Percentiles rank a stretch among this genome's conserved stretches.
Evolutionary conservation across 2,888 invertebrate species (phyloP).

Genomic region (Ectemnius lituratus): DNA sequence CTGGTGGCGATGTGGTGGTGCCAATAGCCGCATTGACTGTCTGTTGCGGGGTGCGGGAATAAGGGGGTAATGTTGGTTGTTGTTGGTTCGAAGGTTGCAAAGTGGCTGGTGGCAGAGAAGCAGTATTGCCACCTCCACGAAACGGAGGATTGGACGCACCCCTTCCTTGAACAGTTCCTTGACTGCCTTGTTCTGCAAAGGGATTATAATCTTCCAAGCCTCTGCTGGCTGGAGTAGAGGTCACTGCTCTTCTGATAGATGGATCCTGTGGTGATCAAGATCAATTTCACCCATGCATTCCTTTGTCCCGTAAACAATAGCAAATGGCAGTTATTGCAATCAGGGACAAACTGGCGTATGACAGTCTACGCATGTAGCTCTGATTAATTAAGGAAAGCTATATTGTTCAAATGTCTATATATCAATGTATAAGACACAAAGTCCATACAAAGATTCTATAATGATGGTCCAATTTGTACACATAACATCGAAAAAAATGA

Average conservation of each 20-base stretch:
- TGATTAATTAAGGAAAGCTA: neutral
- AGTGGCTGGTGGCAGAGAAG: constrained; percentile 84
- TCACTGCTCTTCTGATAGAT: constrained; percentile 93
- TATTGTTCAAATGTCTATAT: neutral
- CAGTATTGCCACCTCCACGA: constrained; percentile 70
- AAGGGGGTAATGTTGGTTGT: constrained; percentile 79
- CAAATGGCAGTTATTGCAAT: neutral
- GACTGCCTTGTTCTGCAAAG: constrained; percentile 87
- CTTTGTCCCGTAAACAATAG: neutral
- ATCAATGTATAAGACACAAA: neutral
- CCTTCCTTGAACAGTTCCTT: constrained; percentile 79
- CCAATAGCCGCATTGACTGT: constrained; percentile 71
- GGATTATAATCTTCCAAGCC: constrained; percentile 97
- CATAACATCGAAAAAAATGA: neutral
- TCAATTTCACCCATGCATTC: constrained; percentile 4
- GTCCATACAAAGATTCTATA: neutral
- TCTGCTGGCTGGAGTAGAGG: constrained; percentile 84
- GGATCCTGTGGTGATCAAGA: constrained; percentile 86
- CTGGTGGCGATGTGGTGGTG: constrained; percentile 65
- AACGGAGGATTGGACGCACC: constrained; percentile 80
- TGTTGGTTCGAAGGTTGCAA: constrained; percentile 87
- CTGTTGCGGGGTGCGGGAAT: constrained; percentile 83
- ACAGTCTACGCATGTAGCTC: neutral
- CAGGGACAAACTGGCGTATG: no score
- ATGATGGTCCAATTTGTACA: neutral